Conservation (phyloP, 2,797 vertebrate genomes). For the Prunella strophiata region DNA sequence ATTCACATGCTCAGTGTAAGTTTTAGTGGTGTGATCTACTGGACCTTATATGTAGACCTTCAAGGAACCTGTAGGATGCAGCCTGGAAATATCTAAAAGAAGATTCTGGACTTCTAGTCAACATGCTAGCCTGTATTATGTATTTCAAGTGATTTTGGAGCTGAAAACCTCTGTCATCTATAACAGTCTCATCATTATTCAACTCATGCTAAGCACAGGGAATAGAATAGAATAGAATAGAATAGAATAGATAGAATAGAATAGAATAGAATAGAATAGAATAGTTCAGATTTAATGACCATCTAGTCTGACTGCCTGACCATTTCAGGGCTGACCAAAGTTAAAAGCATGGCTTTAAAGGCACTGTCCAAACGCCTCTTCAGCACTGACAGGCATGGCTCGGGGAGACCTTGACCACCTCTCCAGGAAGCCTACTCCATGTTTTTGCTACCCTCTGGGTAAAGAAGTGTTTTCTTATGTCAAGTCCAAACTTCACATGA, state of each 20-base stretch:
- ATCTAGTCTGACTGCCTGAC: neutral
- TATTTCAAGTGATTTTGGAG: neutral
- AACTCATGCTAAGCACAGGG: neutral
- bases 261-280: too few relatives aligned
- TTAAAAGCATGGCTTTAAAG: neutral
- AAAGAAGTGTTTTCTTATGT: neutral
- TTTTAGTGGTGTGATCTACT: neutral
- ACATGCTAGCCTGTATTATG: neutral
- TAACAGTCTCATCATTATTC: neutral
- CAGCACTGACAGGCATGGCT: neutral
- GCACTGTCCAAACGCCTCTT: neutral
- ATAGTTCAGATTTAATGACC: neutral
- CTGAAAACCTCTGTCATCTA: neutral
- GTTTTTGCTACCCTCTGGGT: neutral
- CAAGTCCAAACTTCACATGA: rapidly evolving
- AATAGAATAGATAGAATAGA: neutral
- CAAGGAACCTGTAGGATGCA: neutral
- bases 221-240: neutral
- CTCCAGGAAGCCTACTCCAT: neutral
- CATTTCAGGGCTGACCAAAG: neutral
- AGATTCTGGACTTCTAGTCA: neutral
- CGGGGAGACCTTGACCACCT: rapidly evolving
- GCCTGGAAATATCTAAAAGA: neutral
- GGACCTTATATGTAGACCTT: neutral
- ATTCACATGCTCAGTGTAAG: neutral